Evolutionary conservation across 2,113 vertebrate genomes (phyloP).

Genomic region (Camelus bactrianus): DNA sequence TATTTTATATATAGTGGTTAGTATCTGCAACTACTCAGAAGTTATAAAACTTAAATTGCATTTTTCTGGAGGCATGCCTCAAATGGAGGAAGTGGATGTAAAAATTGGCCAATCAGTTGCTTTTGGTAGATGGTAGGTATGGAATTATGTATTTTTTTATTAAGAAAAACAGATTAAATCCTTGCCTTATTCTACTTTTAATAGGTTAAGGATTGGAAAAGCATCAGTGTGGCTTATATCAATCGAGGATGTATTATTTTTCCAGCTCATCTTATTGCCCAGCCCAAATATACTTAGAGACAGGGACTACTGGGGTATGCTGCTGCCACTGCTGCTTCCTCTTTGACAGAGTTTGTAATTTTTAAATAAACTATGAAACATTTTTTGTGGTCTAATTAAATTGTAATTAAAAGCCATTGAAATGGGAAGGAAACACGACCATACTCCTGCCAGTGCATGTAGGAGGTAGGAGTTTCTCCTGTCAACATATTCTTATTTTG

Average conservation of each 20-base stretch:
- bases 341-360: not conserved
- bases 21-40: not conserved
- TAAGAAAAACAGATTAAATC: not conserved
- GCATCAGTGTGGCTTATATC: not conserved
- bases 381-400: not conserved
- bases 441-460: not conserved
- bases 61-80: not conserved
- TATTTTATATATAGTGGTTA: too few species aligned
- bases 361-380: conserved; percentile 10
- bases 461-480: not conserved
- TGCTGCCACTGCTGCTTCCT: not conserved
- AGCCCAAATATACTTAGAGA: not conserved
- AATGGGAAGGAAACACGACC: not conserved
- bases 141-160: conserved; percentile 31
- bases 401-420: conserved; percentile 34
- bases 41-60: conserved; percentile 49
- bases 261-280: not conserved
- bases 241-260: not conserved
- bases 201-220: not conserved
- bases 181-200: not conserved
- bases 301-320: not conserved
- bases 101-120: not conserved
- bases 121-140: not conserved
- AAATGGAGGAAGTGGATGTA: not conserved
- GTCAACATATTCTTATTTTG: conserved; percentile 29